Conservation (phyloP, 2,888 invertebrate genomes). For the Siphonodentalium dalli region DNA sequence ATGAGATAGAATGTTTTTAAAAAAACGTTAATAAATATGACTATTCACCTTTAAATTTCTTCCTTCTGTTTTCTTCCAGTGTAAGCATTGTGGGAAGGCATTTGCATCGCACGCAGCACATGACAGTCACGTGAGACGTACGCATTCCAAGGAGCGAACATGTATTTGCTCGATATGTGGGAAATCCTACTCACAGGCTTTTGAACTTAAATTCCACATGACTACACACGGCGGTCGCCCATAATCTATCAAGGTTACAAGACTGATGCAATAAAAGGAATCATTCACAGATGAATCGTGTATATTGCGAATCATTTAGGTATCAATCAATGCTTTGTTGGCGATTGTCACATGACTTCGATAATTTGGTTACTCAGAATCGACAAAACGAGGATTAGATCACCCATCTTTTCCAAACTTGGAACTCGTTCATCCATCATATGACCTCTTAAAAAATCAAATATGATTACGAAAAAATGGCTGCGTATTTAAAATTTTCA, state of each 20-base stretch:
- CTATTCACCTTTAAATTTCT: not conserved
- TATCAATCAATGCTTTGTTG: no score
- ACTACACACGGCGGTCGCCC: constrained; percentile 17
- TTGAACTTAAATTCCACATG: constrained; percentile 62
- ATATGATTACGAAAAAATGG: no score
- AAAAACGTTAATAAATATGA: not conserved
- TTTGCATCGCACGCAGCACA: constrained; percentile 70
- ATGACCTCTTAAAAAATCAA: no score
- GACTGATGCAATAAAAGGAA: no score
- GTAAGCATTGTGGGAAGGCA: constrained; percentile 69
- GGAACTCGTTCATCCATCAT: no score
- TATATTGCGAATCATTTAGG: no score
- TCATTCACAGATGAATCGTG: no score
- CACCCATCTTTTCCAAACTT: no score
- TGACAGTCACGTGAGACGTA: constrained; percentile 68
- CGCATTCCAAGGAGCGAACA: constrained; percentile 62
- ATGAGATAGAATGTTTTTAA: not conserved
- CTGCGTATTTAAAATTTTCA: no score
- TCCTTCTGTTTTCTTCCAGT: constrained; percentile 64
- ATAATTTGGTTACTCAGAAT: no score
- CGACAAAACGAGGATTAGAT: no score
- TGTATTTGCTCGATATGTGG: constrained; percentile 57
- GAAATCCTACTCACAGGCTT: constrained; percentile 51
- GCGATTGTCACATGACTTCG: no score
- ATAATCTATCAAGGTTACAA: constrained; percentile 7